Base-by-base conservation (phyloP, 2,888 invertebrate species). In the Busseola fusca region DNA sequence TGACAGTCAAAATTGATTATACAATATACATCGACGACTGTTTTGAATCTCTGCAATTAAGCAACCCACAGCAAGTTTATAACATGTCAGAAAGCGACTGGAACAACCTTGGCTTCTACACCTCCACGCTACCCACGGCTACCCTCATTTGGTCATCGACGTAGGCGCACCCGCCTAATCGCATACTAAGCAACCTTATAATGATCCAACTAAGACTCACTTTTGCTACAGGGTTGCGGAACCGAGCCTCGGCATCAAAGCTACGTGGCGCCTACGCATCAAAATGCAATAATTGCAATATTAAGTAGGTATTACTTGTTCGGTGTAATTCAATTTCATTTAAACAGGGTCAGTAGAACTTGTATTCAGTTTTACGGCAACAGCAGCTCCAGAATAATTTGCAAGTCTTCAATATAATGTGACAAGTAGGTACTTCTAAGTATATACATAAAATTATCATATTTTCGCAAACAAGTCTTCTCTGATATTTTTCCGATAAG, bases 61-160 rank as follows among this genome's bases (percentile, higher is more conserved):
- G 91, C 94, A 92, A 88, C 94, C 94, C 92, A 95, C 94, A 89
- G 82, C 90, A 89, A 89, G 92, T 91, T n/a, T 87, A 86, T 87
- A 87, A 93, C 92, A 89, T 91, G 92, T 91, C 90, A 85, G 89
- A 92, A 90, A 94, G 91, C 90, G 94, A 93, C 92, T 93, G 94
- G 93, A 90, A 91, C 91, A 94, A 91, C 95, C 95, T 95, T 95
- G 95, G 93, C 91, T 93, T 88, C 91, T 89, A 93, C 95, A 93
- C 95, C 95, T 95, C 94, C 95, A 91, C 88, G 90, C 95, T 91
- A 86, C 95, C 95, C 95, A 95, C 95, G 93, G 80, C 91, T 93
- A 95, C 95, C 95, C 95, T 93, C 94, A 94, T 95, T 95, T 95
- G 95, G 95, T 92, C 95, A 94, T 90, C 89, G 82, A 88, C 88